Base-by-base conservation (phyloP, 2,797 vertebrate genomes). In the Phaenicophaeus curvirostris region DNA sequence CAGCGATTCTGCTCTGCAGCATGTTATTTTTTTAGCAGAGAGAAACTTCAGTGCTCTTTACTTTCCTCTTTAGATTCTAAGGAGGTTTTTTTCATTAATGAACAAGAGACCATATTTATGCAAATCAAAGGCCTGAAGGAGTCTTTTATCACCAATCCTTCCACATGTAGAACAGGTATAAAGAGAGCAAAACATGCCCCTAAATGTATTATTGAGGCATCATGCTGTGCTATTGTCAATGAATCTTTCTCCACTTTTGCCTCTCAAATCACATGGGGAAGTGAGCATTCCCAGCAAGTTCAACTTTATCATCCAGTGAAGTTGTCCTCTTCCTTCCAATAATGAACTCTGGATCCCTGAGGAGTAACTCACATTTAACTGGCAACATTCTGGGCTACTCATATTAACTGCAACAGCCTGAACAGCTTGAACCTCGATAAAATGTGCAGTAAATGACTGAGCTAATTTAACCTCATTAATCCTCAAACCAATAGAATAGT, bases 401-500 rank as follows among this genome's bases (percentile, higher is more conserved):
- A 37, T 89, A 97, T 97, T 97, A 97, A 97, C 93, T 82, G 89
- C 95, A 96, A 91, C 91, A 85, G 87, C 28, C 87, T 72, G 89
- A 98, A 97, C 97, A 98, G 97, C 97, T 97, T 97, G 98, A 98
- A 96, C 94, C 92, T 97, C 97, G 65, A 96, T 97, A 97, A 98
- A 97, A 96, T 88, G 96, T 66, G 61, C 97, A 92, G 75, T 93
- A 97, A 98, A 96, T 69, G 96, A 97, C 96, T 96, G 93, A 96
- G 97, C 95, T 98, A 97, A 97, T 98, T 97, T 95, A 97, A 96
- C 95, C 96, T 97, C 97, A 97, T 98, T 97, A 98, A 97, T 97
- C 95, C 96, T 97, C 95, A 94, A 82, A 95, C 93, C 95, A 97
- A 95, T 77, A 90, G 96, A 97, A 97, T 59, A 69, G 95, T 93